A percentile compares a stretch with the other conserved stretches of the same genome.
phyloP scores from a whole-genome alignment of 1,140 invertebrate genomes.

The Planococcus citri region DNA sequence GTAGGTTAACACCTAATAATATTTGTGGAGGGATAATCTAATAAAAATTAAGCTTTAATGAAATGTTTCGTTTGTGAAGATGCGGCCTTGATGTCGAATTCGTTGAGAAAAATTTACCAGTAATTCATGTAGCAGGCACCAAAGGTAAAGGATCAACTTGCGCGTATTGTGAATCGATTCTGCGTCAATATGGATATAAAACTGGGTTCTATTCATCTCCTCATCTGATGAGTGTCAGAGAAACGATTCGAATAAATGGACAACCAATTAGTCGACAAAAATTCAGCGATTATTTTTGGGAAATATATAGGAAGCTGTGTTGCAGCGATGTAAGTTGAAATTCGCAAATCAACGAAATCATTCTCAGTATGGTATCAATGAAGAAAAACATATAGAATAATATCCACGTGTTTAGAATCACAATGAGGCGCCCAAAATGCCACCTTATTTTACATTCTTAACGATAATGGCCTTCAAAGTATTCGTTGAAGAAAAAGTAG shows the following conservation, averaged over 20 bases:
- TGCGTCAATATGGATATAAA: slow-evolving; percentile 66
- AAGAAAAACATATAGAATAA: not conserved
- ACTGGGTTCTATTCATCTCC: slow-evolving; percentile 97
- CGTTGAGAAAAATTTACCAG: slow-evolving; percentile 45
- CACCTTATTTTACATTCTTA: slow-evolving; percentile 87
- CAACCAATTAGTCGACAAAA: slow-evolving; percentile 51
- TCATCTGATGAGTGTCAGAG: slow-evolving; percentile 81
- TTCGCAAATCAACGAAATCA: too few relatives aligned
- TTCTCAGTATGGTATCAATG: too few relatives aligned
- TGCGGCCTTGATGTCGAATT: not conserved
- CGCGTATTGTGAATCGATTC: slow-evolving; percentile 80
- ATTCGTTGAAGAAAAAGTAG: slow-evolving; percentile 74
- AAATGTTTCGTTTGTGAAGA: not conserved
- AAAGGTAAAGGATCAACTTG: slow-evolving; percentile 95
- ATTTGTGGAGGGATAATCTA: too few relatives aligned
- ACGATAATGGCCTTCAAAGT: slow-evolving; percentile 84
- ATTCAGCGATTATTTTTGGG: slow-evolving; percentile 75
- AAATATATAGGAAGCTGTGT: slow-evolving; percentile 54
- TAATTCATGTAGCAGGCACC: slow-evolving; percentile 91
- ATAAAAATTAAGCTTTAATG: too few relatives aligned
- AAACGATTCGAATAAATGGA: slow-evolving; percentile 84
- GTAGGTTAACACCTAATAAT: not conserved
- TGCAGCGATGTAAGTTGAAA: slow-evolving; percentile 32
- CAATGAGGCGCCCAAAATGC: slow-evolving; percentile 54
- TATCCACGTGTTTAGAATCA: not conserved